Conservation (phyloP, 2,888 invertebrate species). For the Pandemis cinnamomeana region DNA sequence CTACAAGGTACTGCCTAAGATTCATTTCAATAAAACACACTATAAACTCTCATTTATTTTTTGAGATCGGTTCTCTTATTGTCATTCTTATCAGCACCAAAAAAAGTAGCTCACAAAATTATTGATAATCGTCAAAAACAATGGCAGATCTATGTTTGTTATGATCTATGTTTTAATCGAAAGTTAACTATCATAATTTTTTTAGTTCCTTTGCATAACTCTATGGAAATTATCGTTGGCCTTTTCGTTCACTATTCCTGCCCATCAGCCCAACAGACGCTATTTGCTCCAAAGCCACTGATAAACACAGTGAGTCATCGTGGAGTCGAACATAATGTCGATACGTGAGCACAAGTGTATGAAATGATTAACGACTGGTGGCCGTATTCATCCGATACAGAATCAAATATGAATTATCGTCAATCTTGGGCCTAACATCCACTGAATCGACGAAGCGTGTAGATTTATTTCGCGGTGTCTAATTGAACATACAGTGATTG, state of each 20-base stretch:
- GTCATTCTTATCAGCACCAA: too few relatives aligned
- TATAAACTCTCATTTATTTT: too few relatives aligned
- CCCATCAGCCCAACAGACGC: conserved; percentile 56
- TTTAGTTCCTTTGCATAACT: background rate
- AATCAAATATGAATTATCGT: conserved; percentile 17
- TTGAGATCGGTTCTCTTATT: too few relatives aligned
- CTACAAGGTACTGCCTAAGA: too few relatives aligned
- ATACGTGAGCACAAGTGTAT: conserved; percentile 32
- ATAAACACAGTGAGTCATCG: conserved; percentile 75
- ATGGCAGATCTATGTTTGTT: too few relatives aligned
- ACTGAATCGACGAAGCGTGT: conserved; percentile 1
- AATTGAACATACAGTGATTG: background rate
- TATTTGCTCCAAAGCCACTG: conserved; percentile 59
- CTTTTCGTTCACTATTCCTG: conserved; percentile 47
- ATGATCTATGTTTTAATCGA: too few relatives aligned
- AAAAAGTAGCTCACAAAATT: too few relatives aligned
- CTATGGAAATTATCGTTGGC: background rate
- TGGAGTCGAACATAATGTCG: conserved; percentile 40
- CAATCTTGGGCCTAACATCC: background rate
- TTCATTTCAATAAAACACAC: too few relatives aligned
- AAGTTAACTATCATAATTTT: background rate
- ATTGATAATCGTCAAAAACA: too few relatives aligned
- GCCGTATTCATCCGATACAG: conserved; percentile 34
- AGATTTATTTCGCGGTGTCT: background rate
- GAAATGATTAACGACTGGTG: conserved; percentile 39